A percentile compares a stretch with the other conserved stretches of the same genome.
phyloP scores from a whole-genome alignment of 2,797 vertebrate species.

The Acestrorhynchus altus region DNA sequence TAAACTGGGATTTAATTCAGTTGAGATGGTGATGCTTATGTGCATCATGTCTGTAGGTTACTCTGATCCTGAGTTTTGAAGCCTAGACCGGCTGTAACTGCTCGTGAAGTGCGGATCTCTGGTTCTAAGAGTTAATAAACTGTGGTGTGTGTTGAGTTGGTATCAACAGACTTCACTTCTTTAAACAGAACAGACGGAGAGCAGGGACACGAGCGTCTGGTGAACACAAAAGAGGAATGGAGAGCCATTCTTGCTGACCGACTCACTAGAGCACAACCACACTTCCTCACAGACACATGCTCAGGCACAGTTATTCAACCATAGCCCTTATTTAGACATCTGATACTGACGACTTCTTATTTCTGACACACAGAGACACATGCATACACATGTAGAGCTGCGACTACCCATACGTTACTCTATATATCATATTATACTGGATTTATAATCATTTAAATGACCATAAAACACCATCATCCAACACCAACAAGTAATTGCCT shows the following conservation, averaged over 20 bases:
- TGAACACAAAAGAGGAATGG: conserved; percentile 16
- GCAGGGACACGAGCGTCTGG: neutral
- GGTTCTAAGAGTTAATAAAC: no score
- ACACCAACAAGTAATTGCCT: no score
- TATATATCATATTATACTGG: no score
- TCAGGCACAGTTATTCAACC: neutral
- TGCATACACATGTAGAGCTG: neutral
- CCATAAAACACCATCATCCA: no score
- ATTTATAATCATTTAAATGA: no score
- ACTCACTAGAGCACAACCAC: neutral
- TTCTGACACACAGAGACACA: neutral
- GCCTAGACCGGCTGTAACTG: no score
- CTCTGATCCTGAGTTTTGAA: no score
- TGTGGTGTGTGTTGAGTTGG: neutral
- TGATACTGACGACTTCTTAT: neutral
- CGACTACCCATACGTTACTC: neutral
- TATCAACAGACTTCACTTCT: neutral
- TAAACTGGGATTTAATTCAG: no score
- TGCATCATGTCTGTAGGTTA: no score
- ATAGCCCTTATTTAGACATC: neutral
- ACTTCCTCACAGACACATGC: neutral
- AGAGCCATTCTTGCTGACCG: conserved; percentile 11
- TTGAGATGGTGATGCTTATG: no score
- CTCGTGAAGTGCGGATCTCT: no score
- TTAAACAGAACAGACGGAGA: neutral